Conservation (phyloP, 2,888 invertebrate species). For the Hydroisotoma schaefferi region DNA sequence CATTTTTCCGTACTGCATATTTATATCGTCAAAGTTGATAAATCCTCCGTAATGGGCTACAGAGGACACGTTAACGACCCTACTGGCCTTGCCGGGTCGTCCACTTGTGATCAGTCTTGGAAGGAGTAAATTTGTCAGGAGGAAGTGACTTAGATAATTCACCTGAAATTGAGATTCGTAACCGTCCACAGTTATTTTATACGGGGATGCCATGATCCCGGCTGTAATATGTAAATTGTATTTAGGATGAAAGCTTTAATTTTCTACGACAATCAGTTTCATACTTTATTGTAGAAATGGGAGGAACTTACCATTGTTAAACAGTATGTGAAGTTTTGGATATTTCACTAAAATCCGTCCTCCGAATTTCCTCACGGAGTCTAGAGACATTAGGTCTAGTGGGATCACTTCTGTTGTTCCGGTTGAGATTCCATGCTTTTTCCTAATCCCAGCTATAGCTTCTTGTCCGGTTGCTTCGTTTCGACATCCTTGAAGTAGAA, state of each 20-base stretch:
- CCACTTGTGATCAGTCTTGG: slow-evolving; percentile 67
- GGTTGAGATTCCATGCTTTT: slow-evolving; percentile 57
- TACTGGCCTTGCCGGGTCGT: slow-evolving; percentile 56
- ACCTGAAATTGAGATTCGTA: slow-evolving; percentile 82
- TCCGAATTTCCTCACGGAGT: slow-evolving; percentile 73
- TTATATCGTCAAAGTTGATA: slow-evolving; percentile 73
- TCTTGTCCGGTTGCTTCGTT: slow-evolving; percentile 60
- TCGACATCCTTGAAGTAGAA: slow-evolving; percentile 64
- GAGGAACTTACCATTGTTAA: slow-evolving; percentile 75
- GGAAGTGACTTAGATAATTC: slow-evolving; percentile 82
- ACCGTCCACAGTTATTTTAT: slow-evolving; percentile 71
- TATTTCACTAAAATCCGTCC: slow-evolving; percentile 63
- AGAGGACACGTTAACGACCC: slow-evolving; percentile 83
- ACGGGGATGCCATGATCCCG: slow-evolving; percentile 84
- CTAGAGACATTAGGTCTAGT: slow-evolving; percentile 71
- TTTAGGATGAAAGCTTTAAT: background rate
- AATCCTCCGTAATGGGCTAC: slow-evolving; percentile 71
- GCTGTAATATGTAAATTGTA: slow-evolving; percentile 58
- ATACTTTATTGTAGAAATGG: background rate
- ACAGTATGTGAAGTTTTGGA: slow-evolving; percentile 66
- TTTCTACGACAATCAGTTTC: background rate
- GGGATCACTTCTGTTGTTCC: slow-evolving; percentile 65
- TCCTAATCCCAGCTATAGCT: slow-evolving; percentile 54
- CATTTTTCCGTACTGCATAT: slow-evolving; percentile 59
- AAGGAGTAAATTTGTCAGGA: slow-evolving; percentile 74